Evolutionary conservation across 2,113 vertebrate genomes (phyloP).

Genomic region (Hemicordylus capensis): DNA sequence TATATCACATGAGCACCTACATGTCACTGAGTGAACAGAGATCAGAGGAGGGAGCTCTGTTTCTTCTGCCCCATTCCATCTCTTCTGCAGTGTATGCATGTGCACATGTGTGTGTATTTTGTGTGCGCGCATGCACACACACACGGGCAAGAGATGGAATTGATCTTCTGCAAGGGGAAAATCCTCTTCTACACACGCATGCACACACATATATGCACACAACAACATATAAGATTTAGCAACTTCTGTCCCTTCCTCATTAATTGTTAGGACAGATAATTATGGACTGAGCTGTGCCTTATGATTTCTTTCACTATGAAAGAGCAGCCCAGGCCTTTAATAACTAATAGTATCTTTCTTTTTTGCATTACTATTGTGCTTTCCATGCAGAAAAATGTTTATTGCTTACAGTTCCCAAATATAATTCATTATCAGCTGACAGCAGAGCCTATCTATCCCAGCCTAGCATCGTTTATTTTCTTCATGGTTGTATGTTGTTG

Average conservation of each 20-base stretch:
- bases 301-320: conserved; percentile 32
- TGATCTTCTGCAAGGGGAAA: not conserved
- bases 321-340: conserved; percentile 29
- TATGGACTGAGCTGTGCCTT: conserved; percentile 14
- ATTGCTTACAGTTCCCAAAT: conserved; percentile 22
- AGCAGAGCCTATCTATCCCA: conserved; percentile 34
- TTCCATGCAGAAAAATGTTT: conserved; percentile 27
- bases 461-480: conserved; percentile 57
- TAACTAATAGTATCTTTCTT: conserved; percentile 28
- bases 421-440: conserved; percentile 42
- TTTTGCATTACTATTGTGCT: conserved; percentile 26
- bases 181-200: not conserved
- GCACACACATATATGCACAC: not conserved
- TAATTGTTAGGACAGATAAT: conserved; percentile 30
- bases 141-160: not conserved
- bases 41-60: not conserved
- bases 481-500: conserved; percentile 71
- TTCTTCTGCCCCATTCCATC: not conserved
- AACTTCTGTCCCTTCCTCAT: not conserved
- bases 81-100: not conserved
- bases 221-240: not conserved
- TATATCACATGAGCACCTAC: no score
- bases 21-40: not conserved
- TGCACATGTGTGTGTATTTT: no score
- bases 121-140: no score